Conservation (phyloP, 2,797 vertebrate genomes). For the Myotis findleyi region DNA sequence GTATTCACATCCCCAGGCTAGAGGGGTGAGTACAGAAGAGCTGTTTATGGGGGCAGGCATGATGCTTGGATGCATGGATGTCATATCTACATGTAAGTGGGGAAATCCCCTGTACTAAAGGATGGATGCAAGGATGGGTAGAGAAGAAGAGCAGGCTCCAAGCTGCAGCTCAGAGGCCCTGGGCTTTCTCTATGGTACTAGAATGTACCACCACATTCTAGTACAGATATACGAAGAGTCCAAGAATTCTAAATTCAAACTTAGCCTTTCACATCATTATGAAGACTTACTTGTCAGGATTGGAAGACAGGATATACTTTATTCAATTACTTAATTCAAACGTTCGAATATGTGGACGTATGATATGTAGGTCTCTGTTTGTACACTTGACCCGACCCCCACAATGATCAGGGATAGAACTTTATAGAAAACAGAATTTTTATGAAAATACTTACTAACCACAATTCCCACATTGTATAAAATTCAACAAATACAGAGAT, state of each 20-base stretch:
- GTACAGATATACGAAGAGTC: neutral
- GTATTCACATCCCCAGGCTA: neutral
- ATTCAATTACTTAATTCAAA: neutral
- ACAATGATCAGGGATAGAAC: neutral
- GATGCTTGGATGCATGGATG: neutral
- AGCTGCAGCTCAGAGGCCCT: rapidly evolving
- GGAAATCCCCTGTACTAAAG: neutral
- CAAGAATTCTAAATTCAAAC: neutral
- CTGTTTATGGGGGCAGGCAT: neutral
- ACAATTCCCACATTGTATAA: neutral
- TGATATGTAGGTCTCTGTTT: neutral
- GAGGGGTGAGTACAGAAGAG: neutral
- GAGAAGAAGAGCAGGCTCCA: neutral
- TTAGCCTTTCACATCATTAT: neutral
- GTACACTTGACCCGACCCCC: neutral
- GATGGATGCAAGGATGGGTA: neutral
- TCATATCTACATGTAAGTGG: neutral
- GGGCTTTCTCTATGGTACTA: neutral
- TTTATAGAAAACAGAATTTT: constrained; percentile 17
- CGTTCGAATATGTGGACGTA: neutral
- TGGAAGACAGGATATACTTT: neutral
- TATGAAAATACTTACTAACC: constrained; percentile 8
- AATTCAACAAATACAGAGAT: neutral
- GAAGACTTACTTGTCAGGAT: neutral
- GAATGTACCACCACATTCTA: neutral